These are phyloP conservation scores for Caenorhabditis panamensis DNA, from an alignment of 2,888 invertebrate genomes.

Conservation along the genomic window DNA sequence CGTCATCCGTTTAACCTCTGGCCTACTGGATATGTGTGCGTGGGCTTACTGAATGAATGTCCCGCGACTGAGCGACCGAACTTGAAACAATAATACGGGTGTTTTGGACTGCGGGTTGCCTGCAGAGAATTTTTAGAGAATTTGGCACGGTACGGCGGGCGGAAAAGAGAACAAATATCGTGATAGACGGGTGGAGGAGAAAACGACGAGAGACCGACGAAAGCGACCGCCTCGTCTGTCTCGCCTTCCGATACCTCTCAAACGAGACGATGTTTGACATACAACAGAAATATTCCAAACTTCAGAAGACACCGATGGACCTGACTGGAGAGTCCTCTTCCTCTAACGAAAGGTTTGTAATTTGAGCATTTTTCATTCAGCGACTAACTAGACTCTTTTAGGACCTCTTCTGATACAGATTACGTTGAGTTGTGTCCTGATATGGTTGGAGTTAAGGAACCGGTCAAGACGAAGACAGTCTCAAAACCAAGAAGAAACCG, in stretches of 20 bases:
- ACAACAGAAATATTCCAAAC: not conserved
- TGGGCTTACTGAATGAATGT: slow-evolving; percentile 11
- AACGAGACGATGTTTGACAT: not conserved
- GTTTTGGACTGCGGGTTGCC: not conserved
- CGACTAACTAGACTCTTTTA: not conserved
- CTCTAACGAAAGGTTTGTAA: slow-evolving; percentile 29
- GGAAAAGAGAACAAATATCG: slow-evolving; percentile 38
- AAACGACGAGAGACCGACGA: not conserved
- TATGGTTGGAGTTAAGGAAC: not conserved
- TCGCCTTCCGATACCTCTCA: not conserved
- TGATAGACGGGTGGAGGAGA: slow-evolving; percentile 25
- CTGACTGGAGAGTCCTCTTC: not conserved
- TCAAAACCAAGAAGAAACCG: slow-evolving; percentile 30
- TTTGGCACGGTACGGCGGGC: slow-evolving; percentile 24
- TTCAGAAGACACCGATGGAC: not conserved
- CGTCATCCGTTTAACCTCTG: slow-evolving; percentile 4
- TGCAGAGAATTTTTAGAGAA: slow-evolving; percentile 17
- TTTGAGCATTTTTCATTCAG: not conserved
- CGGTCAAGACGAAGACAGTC: not conserved
- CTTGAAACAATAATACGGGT: not conserved
- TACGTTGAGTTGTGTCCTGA: slow-evolving; percentile 12
- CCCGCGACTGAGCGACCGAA: not conserved
- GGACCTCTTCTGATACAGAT: slow-evolving; percentile 7
- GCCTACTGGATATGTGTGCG: not conserved
- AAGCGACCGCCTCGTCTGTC: not conserved